phyloP scores from a whole-genome alignment of 2,113 vertebrate species.

The Melanotaenia duboulayi region DNA sequence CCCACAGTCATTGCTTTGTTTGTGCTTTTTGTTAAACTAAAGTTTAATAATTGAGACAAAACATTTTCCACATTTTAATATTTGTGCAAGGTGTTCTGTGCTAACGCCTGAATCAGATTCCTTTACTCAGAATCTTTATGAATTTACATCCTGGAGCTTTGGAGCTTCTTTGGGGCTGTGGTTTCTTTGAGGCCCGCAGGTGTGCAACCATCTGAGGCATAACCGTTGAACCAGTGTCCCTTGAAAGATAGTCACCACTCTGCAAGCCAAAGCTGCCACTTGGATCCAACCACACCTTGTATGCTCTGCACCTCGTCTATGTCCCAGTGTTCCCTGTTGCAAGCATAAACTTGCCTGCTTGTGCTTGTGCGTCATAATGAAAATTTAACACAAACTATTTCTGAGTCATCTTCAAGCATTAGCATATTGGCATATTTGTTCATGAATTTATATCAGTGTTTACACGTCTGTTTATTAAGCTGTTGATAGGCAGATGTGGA shows the following conservation, averaged over 20 bases:
- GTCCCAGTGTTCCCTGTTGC: conserved; percentile 27
- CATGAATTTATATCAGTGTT: conserved; percentile 21
- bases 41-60: neutral
- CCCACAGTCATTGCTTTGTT: neutral
- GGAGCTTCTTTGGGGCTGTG: conserved; percentile 50
- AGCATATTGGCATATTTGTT: neutral
- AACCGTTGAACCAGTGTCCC: conserved; percentile 78
- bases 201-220: conserved; percentile 76
- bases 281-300: conserved; percentile 44
- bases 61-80: neutral
- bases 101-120: conserved; percentile 8
- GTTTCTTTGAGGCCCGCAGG: conserved; percentile 69
- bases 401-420: conserved; percentile 8
- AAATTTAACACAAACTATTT: neutral
- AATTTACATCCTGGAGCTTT: conserved; percentile 24
- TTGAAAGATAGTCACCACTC: conserved; percentile 48
- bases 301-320: neutral
- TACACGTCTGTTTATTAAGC: conserved; percentile 34
- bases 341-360: neutral
- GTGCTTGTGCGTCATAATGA: neutral
- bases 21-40: neutral
- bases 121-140: neutral
- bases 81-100: conserved; percentile 10
- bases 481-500: conserved; percentile 24
- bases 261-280: conserved; percentile 55